Conservation (phyloP, 2,888 invertebrate genomes). For the Drosophila birchii region DNA sequence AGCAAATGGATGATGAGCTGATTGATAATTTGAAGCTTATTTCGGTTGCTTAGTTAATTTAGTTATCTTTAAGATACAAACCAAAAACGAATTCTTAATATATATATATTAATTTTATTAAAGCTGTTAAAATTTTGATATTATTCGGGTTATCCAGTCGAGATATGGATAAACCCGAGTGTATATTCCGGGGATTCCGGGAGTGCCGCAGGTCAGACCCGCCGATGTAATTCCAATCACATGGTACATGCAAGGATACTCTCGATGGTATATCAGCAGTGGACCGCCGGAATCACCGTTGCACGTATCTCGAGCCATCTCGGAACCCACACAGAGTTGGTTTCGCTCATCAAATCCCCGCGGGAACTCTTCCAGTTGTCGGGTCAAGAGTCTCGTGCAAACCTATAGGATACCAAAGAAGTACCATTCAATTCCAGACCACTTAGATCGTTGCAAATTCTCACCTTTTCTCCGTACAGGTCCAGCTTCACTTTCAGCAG, state of each 20-base stretch:
- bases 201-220: constrained; percentile 71
- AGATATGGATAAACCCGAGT: constrained; percentile 72
- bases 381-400: constrained; percentile 50
- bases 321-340: constrained; percentile 79
- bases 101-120: too few species aligned
- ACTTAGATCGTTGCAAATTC: neutral
- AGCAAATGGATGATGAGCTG: too few species aligned
- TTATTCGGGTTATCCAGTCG: constrained; percentile 66
- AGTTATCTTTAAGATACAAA: too few species aligned
- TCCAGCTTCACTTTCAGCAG: constrained; percentile 86
- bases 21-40: too few species aligned
- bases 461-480: constrained; percentile 74
- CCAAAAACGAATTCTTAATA: too few species aligned
- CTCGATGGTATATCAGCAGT: constrained; percentile 61
- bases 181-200: constrained; percentile 75
- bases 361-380: constrained; percentile 57
- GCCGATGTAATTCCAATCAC: constrained; percentile 76
- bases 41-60: too few species aligned
- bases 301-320: constrained; percentile 70
- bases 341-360: constrained; percentile 61
- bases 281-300: constrained; percentile 81
- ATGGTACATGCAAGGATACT: constrained; percentile 77
- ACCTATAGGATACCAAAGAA: constrained; percentile 28
- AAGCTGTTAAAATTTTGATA: constrained; percentile 33
- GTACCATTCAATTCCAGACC: too few species aligned